phyloP scores from a whole-genome alignment of 2,888 invertebrate genomes.

The Pachydiplax longipennis region DNA sequence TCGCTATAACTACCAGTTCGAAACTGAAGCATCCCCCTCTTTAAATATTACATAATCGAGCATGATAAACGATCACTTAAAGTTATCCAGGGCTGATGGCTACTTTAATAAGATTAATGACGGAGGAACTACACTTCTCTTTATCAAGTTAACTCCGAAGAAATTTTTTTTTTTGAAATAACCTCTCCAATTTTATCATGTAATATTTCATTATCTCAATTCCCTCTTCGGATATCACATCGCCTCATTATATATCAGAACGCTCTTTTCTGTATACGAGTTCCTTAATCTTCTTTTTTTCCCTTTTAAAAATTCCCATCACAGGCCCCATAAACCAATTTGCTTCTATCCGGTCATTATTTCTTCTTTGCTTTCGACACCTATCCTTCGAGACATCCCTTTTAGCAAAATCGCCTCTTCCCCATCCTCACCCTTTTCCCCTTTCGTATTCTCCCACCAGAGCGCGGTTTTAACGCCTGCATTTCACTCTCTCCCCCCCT shows the following conservation, averaged over 20 bases:
- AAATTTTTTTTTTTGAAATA: background rate
- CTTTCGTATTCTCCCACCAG: background rate
- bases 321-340: constrained; percentile 1
- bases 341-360: constrained; percentile 6
- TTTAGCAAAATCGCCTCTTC: background rate
- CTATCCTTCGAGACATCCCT: background rate
- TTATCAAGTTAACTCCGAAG: background rate
- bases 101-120: background rate
- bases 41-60: too few species aligned
- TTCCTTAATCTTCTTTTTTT: background rate
- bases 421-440: background rate
- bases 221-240: constrained; percentile 9
- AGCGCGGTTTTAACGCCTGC: too few species aligned
- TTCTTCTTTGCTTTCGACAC: background rate
- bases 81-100: background rate
- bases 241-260: background rate
- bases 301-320: background rate
- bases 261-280: background rate
- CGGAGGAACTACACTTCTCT: background rate
- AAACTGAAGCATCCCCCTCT: too few species aligned
- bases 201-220: constrained; percentile 6
- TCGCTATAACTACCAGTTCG: too few species aligned
- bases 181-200: background rate
- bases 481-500: background rate
- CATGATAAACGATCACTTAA: background rate